Conservation (phyloP, 2,888 invertebrate genomes). For the Cylindroiulus punctatus region DNA sequence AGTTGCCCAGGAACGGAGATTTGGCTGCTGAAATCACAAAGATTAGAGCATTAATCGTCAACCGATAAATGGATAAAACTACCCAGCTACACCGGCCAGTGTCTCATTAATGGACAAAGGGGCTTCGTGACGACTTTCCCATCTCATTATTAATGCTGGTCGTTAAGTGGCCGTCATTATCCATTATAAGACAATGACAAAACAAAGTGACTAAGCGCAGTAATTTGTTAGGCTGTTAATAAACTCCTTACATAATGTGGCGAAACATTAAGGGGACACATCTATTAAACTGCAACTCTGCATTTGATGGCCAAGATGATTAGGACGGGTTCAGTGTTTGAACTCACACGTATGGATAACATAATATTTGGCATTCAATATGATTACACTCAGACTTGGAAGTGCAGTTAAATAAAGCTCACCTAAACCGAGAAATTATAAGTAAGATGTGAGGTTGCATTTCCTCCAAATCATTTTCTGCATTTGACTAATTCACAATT, state of each 20-base stretch:
- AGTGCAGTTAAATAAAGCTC: too few species aligned
- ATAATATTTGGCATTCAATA: too few species aligned
- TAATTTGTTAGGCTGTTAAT: slow-evolving; percentile 1
- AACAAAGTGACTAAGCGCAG: neutral
- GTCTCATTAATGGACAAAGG: slow-evolving; percentile 13
- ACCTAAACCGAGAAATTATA: too few species aligned
- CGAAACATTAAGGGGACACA: neutral
- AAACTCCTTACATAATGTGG: neutral
- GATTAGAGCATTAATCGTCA: neutral
- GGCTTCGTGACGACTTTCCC: neutral
- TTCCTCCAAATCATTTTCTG: too few species aligned
- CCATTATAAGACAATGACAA: neutral
- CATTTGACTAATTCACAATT: too few species aligned
- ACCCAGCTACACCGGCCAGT: neutral
- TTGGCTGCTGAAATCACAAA: neutral
- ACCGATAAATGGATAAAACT: neutral
- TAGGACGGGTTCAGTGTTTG: neutral
- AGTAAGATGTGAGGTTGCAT: too few species aligned
- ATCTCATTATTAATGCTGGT: neutral
- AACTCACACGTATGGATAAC: too few species aligned
- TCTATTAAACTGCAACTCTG: neutral
- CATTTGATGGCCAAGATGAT: neutral
- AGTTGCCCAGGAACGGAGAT: neutral
- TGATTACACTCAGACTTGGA: too few species aligned
- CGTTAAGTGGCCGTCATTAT: neutral